Percentiles rank a stretch among this genome's conserved stretches.
Evolutionary conservation across 1,140 invertebrate species (phyloP).

Genomic region (Halyomorpha halys): DNA sequence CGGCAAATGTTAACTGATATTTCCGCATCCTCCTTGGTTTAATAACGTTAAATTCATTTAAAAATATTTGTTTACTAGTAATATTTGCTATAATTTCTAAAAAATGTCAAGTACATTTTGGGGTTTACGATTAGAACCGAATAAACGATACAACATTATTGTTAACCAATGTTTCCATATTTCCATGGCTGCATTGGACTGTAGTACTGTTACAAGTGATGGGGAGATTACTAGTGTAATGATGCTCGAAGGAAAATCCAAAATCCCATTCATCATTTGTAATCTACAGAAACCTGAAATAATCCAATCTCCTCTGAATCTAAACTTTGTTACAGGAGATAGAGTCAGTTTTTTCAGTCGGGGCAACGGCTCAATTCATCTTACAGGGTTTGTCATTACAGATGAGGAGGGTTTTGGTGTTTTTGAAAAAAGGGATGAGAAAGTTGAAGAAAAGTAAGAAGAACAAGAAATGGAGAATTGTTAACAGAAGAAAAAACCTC

Average conservation of each 20-base stretch:
- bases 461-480: no score
- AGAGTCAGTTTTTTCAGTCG: slow-evolving; percentile 45
- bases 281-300: slow-evolving; percentile 50
- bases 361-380: slow-evolving; percentile 61
- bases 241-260: slow-evolving; percentile 62
- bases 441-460: no score
- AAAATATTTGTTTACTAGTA: no score
- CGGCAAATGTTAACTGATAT: no score
- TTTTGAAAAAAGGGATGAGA: no score
- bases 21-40: no score
- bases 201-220: slow-evolving; percentile 35
- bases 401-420: no score
- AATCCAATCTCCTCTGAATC: slow-evolving; percentile 61
- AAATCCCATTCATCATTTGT: slow-evolving; percentile 52
- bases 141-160: slow-evolving; percentile 73
- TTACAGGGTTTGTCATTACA: slow-evolving; percentile 37
- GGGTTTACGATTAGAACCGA: slow-evolving; percentile 73
- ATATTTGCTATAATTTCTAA: no score
- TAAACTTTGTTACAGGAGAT: slow-evolving; percentile 60
- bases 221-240: slow-evolving; percentile 58
- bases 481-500: no score
- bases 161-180: slow-evolving; percentile 76
- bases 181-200: slow-evolving; percentile 74
- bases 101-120: no score
- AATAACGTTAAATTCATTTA: no score